A percentile compares a stretch with the other conserved stretches of the same genome.
Conservation (phyloP, 1,140 invertebrate species). For the Trichonephila inaurata region DNA sequence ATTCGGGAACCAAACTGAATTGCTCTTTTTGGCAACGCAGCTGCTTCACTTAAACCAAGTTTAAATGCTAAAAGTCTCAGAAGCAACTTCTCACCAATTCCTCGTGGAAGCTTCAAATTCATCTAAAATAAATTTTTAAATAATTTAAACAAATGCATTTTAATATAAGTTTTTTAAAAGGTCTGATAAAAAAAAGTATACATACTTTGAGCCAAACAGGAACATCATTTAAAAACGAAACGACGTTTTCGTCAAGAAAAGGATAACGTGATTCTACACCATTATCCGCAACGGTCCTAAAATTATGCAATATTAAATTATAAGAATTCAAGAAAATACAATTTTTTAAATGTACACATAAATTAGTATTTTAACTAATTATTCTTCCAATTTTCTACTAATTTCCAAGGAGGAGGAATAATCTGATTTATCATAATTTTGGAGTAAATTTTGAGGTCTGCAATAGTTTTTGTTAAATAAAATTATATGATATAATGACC, state of each 20-base stretch:
- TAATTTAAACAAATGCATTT: neutral
- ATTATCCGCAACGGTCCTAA: conserved; percentile 82
- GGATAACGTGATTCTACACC: conserved; percentile 87
- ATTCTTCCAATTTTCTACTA: too few relatives aligned
- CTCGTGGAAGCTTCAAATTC: conserved; percentile 83
- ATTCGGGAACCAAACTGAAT: conserved; percentile 99
- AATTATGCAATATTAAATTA: conserved; percentile 24
- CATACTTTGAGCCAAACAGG: conserved; percentile 89
- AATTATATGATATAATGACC: too few relatives aligned
- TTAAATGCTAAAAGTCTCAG: conserved; percentile 89
- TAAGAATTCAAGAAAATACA: neutral
- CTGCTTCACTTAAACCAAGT: conserved; percentile 86
- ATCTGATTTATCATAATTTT: too few relatives aligned
- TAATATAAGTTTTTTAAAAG: neutral
- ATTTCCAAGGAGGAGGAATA: too few relatives aligned
- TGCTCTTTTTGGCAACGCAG: conserved; percentile 91
- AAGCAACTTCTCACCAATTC: conserved; percentile 96
- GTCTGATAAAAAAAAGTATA: neutral
- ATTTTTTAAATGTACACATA: too few relatives aligned
- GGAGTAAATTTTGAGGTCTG: too few relatives aligned
- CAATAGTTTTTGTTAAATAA: too few relatives aligned
- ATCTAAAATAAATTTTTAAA: conserved; percentile 86
- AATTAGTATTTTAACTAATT: neutral
- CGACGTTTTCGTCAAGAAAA: conserved; percentile 96
- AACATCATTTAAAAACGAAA: conserved; percentile 87